phyloP scores from a whole-genome alignment of 2,797 vertebrate genomes.

The Anomalospiza imberbis region DNA sequence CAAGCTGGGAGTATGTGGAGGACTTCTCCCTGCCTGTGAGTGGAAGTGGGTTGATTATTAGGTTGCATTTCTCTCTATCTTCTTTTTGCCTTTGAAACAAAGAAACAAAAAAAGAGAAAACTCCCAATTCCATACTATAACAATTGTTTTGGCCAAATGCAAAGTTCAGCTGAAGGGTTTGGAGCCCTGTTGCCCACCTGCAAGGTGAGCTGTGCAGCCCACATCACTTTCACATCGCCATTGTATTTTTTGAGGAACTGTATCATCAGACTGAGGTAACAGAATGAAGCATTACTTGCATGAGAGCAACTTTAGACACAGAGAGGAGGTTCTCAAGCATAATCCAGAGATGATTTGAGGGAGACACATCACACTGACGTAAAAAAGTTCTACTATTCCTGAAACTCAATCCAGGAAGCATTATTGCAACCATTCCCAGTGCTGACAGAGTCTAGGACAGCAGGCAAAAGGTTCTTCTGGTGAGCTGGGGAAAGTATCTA shows the following conservation, averaged over 20 bases:
- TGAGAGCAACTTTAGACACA: neutral
- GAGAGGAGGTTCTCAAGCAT: neutral
- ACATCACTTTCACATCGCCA: neutral
- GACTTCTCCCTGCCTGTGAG: neutral
- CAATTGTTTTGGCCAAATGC: neutral
- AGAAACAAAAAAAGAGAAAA: neutral
- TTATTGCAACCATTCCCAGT: neutral
- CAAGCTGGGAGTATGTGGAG: neutral
- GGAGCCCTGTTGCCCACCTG: neutral
- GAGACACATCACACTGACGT: neutral
- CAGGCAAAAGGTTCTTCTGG: neutral
- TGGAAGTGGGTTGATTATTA: neutral
- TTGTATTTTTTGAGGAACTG: neutral
- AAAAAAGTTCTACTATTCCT: neutral
- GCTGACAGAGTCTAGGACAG: neutral
- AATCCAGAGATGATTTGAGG: neutral
- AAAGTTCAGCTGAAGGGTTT: neutral
- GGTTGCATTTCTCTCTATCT: neutral
- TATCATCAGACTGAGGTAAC: neutral
- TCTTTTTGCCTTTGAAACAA: neutral
- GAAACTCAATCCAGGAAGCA: neutral
- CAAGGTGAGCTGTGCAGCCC: neutral
- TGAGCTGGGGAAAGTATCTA: neutral
- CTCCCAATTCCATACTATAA: fast-evolving
- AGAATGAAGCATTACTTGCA: neutral